Percentiles rank a stretch among this genome's conserved stretches.
These are phyloP conservation scores for Myotis planiceps DNA, from an alignment of 2,797 vertebrate genomes.

Conservation along the genomic window DNA sequence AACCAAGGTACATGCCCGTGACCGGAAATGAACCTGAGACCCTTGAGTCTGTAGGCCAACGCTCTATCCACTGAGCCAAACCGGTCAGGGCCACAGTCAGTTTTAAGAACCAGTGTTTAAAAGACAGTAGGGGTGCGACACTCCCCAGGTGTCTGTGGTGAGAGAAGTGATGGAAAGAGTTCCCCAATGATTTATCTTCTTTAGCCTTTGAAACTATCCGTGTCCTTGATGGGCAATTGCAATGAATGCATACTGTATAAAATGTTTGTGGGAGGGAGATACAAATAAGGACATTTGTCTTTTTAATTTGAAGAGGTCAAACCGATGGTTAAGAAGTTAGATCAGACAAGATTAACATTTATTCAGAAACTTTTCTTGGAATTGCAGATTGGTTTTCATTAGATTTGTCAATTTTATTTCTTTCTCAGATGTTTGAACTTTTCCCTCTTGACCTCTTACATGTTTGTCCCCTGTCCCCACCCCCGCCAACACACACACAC, in stretches of 20 bases:
- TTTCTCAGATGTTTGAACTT: not conserved
- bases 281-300: not conserved
- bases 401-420: not conserved
- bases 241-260: not conserved
- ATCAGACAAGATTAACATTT: not conserved
- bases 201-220: not conserved
- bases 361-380: not conserved
- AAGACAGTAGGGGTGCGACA: not conserved
- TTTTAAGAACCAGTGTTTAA: not conserved
- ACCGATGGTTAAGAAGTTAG: not conserved
- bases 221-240: not conserved
- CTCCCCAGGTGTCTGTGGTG: not conserved
- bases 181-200: not conserved
- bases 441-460: not conserved
- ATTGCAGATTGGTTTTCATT: not conserved
- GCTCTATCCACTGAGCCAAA: too few species aligned
- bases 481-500: not conserved
- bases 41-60: too few species aligned
- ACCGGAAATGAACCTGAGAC: too few species aligned
- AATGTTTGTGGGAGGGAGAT: not conserved
- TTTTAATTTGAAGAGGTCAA: not conserved
- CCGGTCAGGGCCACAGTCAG: not conserved
- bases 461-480: not conserved
- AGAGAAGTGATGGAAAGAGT: not conserved
- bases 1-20: too few species aligned